Conservation (phyloP, 1,140 invertebrate genomes). For the Drosophila tani region DNA sequence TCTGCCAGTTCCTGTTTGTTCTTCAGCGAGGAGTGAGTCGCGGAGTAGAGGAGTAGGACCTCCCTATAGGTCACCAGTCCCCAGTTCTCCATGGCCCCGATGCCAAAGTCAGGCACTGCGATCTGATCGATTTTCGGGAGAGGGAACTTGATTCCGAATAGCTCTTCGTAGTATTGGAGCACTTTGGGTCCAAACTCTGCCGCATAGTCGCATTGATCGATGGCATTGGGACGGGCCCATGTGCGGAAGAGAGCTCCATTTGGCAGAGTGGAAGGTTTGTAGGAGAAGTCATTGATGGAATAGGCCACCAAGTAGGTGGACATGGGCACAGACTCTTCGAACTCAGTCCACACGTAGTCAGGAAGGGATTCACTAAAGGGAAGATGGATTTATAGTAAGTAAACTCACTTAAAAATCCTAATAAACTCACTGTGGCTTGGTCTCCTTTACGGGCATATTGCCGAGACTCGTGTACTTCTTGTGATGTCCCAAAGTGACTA, state of each 20-base stretch:
- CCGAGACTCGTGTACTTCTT: constrained; percentile 89
- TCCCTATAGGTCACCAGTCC: constrained; percentile 86
- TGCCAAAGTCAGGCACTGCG: constrained; percentile 91
- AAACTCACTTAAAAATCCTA: background rate
- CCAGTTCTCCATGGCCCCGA: constrained; percentile 91
- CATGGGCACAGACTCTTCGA: constrained; percentile 90
- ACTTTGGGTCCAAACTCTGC: constrained; percentile 86
- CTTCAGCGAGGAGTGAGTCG: constrained; percentile 86
- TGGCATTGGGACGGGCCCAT: constrained; percentile 88
- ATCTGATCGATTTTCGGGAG: constrained; percentile 90
- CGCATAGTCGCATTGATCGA: constrained; percentile 88
- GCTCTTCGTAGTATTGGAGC: constrained; percentile 88
- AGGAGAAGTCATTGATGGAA: constrained; percentile 90
- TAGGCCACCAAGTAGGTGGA: constrained; percentile 93
- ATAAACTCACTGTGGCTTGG: constrained; percentile 52
- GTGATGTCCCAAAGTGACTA: constrained; percentile 89
- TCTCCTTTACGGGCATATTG: constrained; percentile 89
- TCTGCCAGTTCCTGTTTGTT: constrained; percentile 88
- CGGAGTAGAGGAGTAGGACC: constrained; percentile 56
- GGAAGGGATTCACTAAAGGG: background rate
- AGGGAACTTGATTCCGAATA: constrained; percentile 89
- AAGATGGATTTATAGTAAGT: background rate
- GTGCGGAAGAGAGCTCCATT: constrained; percentile 86
- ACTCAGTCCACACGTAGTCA: constrained; percentile 86
- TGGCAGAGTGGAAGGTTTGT: constrained; percentile 86